Conservation (phyloP, 2,797 vertebrate species). For the Nothura maculosa region DNA sequence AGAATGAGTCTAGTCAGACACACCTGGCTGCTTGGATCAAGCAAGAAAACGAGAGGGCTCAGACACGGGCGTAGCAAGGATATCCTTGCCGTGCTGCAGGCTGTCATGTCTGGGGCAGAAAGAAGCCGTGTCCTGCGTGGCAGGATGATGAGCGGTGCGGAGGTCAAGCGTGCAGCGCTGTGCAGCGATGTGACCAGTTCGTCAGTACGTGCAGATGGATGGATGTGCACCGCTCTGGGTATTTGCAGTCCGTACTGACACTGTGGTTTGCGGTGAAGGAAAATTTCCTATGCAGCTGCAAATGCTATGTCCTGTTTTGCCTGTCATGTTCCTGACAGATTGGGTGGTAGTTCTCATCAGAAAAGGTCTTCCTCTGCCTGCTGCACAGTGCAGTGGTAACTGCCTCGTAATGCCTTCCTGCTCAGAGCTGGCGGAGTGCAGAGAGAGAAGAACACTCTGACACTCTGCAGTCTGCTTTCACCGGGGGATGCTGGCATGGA, state of each 20-base stretch:
- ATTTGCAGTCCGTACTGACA: not conserved
- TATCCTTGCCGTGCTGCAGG: not conserved
- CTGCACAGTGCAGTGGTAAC: not conserved
- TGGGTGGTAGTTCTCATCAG: not conserved
- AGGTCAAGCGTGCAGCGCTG: fast-evolving
- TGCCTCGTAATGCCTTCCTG: fast-evolving
- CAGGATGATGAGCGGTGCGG: not conserved
- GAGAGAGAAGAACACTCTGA: not conserved
- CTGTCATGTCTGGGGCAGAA: not conserved
- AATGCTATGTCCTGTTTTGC: not conserved
- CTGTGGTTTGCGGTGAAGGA: not conserved
- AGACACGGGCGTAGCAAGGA: not conserved
- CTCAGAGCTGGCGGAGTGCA: fast-evolving
- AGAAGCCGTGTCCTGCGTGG: not conserved
- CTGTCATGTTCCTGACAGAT: not conserved
- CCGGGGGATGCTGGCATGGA: not conserved
- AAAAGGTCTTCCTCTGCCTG: not conserved
- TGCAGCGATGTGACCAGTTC: not conserved
- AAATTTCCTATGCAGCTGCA: not conserved
- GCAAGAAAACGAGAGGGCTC: not conserved
- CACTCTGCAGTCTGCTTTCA: not conserved
- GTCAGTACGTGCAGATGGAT: not conserved
- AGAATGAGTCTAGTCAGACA: not conserved
- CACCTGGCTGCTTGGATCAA: not conserved
- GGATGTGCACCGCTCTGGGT: not conserved